Evolutionary conservation across 2,797 vertebrate genomes (phyloP), one percentile per base, ranked within the genome.

Genomic region (Ctenosaura bakeri): DNA sequence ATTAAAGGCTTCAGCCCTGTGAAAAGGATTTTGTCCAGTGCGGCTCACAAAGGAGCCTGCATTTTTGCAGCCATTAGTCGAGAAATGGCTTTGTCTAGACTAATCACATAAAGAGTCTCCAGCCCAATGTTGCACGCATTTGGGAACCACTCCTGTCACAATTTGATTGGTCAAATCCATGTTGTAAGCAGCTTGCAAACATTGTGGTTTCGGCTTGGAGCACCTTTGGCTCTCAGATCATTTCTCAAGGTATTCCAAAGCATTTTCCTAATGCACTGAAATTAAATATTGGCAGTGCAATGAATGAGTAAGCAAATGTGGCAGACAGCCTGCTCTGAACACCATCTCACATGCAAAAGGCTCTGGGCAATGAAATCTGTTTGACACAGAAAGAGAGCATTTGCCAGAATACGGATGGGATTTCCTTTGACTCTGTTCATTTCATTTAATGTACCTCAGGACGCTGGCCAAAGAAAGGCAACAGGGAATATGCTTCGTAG

Each of bases 181-280:
- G 71, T 29, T 35, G 24, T 20, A 24, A 83, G 5, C 16, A 54
- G 62, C 35, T 71, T 90, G 85, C 89, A 77, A 66, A 52, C 71
- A 29, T 71, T 50, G 38, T 84, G 29, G 2, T 64, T 90, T 90
- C 24, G 14, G 6, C 85, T 77, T 7, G 4, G 26, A n/a, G 56
- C n/a, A 52, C 22, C 80, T 87, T 42, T 87, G 46, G 80, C 85
- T 77, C 26, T 77, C n/a, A 24, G 42, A 87, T 54, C 54, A 80
- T 82, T 93, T 14, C 66, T 76, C 35, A 52, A 88, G 29, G 9
- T 88, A 88, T 90, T 93, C 81, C 62, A 90, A 54, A 74, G 76
- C 5, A 74, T 82, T 66, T 85, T 90, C 64, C 20, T 85, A 83
- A 92, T 83, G 90, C 71, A 92, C 82, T 81, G 3, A 79, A 50